Evolutionary conservation across 2,888 invertebrate genomes (phyloP).

Genomic region (Lepidochrysops patricia): DNA sequence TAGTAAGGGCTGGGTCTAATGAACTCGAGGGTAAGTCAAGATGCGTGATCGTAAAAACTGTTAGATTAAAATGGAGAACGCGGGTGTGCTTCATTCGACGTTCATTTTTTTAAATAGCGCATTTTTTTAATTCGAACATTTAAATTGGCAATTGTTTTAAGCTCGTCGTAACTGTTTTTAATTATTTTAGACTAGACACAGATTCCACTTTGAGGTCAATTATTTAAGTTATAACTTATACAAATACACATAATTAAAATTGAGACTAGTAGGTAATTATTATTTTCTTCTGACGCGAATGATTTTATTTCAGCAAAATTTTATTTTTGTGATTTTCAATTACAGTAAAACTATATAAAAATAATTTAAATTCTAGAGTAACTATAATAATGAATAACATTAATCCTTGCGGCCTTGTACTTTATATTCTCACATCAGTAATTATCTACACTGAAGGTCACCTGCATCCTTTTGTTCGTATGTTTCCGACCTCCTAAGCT

Average conservation of each 20-base stretch:
- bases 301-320: not conserved
- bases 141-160: no score
- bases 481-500: not conserved
- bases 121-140: no score
- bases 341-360: not conserved
- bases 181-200: no score
- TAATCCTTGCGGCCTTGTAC: not conserved
- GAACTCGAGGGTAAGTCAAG: slow-evolving; percentile 47
- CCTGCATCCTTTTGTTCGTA: not conserved
- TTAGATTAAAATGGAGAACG: not conserved
- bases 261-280: no score
- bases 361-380: not conserved
- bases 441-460: not conserved
- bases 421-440: not conserved
- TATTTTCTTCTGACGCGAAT: no score
- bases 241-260: no score
- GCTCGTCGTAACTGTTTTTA: no score
- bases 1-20: slow-evolving; percentile 72
- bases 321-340: not conserved
- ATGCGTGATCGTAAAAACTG: slow-evolving; percentile 19
- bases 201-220: no score
- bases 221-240: no score
- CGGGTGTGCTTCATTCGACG: not conserved
- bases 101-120: no score
- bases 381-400: not conserved